Base-by-base conservation (phyloP, 2,797 vertebrate genomes). In the Balearica regulorum region DNA sequence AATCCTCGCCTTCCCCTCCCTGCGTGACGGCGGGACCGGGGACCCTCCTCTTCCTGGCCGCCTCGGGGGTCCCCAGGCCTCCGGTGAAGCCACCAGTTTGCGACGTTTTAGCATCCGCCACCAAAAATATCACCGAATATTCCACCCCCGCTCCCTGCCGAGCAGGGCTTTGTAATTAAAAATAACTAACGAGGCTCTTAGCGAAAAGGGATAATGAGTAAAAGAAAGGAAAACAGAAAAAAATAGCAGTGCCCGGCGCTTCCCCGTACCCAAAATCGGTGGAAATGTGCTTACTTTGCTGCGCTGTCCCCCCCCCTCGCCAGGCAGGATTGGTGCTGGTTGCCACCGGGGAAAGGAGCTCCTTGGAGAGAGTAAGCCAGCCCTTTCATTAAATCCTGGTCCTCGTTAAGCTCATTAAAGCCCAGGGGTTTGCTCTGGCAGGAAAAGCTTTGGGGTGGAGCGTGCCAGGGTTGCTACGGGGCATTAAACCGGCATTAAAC, bases 1-100 rank as follows among this genome's bases (percentile, higher is more conserved):
- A 93, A 49, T 21, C 85, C 44, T 65, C 25, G 26, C 25, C 49
- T 69, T 75, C 75, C 94, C 81, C 88, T 94, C 94, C 89, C 89
- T 5, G 64, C 2, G 92, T 91, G 95, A 84, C 84, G 83, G 91
- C n/a, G 53, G 44, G 72, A 61, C 16, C 7, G 20, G 44, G 78
- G 88, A 77, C 92, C 95, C 94, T 95, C 96, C 96, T 80, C 95
- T 96, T 96, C 96, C 96, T 93, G 92, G 85, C 14, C 5, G 1
- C 64, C 55, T 43, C 14, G 8, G 83, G 87, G 81, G 87, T 95
- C 93, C 95, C 88, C 7, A 5, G 2, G 16, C 48, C 62, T n/a
- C 77, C 35, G 4, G 43, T 16, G 3, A n/a, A 44, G 37, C 54
- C 18, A 2, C 17, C 3, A 51, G 13, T 13, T 10, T 14, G 21